Conservation (phyloP, 2,888 invertebrate genomes). For the Ryuthela nishihirai region DNA sequence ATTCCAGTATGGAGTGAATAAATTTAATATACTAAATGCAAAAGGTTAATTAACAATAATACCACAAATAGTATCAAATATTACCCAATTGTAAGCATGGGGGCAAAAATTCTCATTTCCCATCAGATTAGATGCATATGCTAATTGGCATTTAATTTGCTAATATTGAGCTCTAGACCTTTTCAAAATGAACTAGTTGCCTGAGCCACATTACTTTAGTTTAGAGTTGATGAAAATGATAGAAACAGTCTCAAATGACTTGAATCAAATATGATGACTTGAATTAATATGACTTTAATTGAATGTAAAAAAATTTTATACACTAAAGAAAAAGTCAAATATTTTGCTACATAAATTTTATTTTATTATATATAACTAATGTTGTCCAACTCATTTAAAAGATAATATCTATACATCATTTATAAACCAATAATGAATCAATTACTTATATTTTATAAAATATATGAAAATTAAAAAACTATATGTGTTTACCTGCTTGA, state of each 20-base stretch:
- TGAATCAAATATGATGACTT: not conserved
- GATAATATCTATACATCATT: not conserved
- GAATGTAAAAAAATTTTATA: not conserved
- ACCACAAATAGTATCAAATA: no score
- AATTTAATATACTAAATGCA: no score
- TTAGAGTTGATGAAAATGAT: no score
- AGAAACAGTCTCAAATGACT: not conserved
- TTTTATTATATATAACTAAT: not conserved
- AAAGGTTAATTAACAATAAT: no score
- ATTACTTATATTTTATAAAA: not conserved
- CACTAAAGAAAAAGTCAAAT: not conserved
- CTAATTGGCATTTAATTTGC: no score
- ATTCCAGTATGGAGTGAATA: no score
- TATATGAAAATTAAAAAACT: not conserved
- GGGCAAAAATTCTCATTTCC: no score
- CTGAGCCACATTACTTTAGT: no score
- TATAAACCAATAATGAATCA: not conserved
- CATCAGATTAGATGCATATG: no score
- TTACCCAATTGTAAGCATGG: no score
- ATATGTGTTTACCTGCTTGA: constrained; percentile 15
- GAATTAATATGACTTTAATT: not conserved
- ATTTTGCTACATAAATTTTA: not conserved
- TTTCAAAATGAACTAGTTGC: no score
- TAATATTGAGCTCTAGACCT: no score
- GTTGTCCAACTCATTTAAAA: not conserved